These are phyloP conservation scores for Drosophila bifasciata DNA, from an alignment of 1,140 invertebrate species.

Conservation along the genomic window DNA sequence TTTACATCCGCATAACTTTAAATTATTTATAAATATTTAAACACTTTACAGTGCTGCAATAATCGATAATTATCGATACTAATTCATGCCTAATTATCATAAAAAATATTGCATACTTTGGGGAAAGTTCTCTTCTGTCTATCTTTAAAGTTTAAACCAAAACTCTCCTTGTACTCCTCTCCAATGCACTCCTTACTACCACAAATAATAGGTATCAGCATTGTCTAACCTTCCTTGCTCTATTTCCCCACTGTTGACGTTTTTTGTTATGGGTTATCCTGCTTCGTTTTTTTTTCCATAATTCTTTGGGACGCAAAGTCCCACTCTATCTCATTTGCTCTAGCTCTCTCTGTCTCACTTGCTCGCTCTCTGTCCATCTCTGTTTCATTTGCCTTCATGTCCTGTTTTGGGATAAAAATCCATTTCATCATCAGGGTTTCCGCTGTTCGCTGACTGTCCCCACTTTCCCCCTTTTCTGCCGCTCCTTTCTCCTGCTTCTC, in stretches of 20 bases:
- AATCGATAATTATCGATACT: no score
- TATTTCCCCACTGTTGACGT: constrained; percentile 41
- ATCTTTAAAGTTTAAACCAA: no score
- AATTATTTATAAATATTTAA: no score
- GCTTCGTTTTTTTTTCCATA: constrained; percentile 47
- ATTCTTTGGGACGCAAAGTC: constrained; percentile 14
- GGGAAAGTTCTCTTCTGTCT: no score
- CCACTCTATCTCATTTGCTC: neutral
- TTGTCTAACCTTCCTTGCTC: neutral
- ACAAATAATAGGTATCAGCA: no score
- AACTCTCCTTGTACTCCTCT: no score
- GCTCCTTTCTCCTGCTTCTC: neutral
- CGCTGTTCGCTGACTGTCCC: constrained; percentile 34
- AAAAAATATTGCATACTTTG: no score
- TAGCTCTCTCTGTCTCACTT: neutral
- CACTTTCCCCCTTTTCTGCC: constrained; percentile 7
- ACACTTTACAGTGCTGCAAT: no score
- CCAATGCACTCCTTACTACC: no score
- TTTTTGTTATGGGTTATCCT: constrained; percentile 54
- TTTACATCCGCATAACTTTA: no score
- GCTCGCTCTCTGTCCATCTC: constrained; percentile 8
- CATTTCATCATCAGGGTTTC: constrained; percentile 79
- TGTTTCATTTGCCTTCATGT: constrained; percentile 38
- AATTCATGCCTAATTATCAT: no score
- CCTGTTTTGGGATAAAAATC: constrained; percentile 82